Evolutionary conservation across 2,888 invertebrate species (phyloP), one percentile per base, ranked within the genome.

Genomic region (Eremobia ochroleuca): DNA sequence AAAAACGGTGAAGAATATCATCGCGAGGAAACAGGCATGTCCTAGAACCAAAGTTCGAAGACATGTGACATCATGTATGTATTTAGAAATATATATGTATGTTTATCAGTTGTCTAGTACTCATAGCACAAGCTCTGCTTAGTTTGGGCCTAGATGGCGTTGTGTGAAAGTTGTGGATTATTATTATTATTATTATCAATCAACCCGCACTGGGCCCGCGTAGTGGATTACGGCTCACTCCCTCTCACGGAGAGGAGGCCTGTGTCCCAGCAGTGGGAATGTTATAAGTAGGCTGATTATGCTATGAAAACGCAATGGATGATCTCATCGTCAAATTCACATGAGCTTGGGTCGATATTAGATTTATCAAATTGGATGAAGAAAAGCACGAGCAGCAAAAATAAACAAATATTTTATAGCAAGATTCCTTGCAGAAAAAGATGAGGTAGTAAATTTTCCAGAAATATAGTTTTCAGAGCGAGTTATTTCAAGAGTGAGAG

Each of bases 381-480:
- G 43, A 81, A 70, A 69, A 79, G 18, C 43, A 21, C 4, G 28
- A 49, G 59, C 28, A 81, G 46, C 68, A 64, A 82, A 67, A 75
- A 80, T 73, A 62, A 40, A 84, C 49, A 69, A 73, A 52, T 72
- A 64, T 83, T 83, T 67, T 80, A 71, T 73, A 18, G 21, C 69
- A 72, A 25, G 28, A 81, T 59, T 67, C 58, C n/a, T 43, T 59
- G 58, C 70, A 74, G 43, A 70, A 80, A 46, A 34, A 37, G 40
- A 37, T 37, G 65, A 31, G 40, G 34, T 43, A 61, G 5, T 70
- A 59, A 80, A 74, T 70, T 77, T 67, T 46, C n/a, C 31, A 79
- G 74, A 67, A 52, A 66, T 82, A 70, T 70, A 65, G 49, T 79
- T 69, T 83, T 46, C 58, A 34, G 34, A 79, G 31, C 59, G 49